These are phyloP conservation scores for Maconellicoccus hirsutus DNA, from an alignment of 1,140 invertebrate genomes.

Conservation along the genomic window DNA sequence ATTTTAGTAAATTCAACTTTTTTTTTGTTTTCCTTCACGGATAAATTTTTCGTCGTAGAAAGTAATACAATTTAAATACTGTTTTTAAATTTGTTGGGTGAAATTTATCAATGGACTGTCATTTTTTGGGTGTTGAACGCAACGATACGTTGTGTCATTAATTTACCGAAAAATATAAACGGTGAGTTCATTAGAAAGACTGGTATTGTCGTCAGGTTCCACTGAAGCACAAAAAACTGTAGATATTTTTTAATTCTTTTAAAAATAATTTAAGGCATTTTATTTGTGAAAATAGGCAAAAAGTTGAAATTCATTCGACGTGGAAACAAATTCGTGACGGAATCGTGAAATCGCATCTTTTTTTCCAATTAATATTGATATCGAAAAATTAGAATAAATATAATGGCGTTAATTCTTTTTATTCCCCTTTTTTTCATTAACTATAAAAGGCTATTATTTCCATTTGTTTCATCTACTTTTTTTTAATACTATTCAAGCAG, in stretches of 20 bases:
- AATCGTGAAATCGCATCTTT: slow-evolving; percentile 1
- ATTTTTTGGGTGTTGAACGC: too few relatives aligned
- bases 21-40: too few relatives aligned
- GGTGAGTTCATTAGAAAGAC: too few relatives aligned
- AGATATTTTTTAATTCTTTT: background rate
- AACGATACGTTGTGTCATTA: too few relatives aligned
- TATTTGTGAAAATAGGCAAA: background rate
- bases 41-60: too few relatives aligned
- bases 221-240: too few relatives aligned
- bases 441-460: slow-evolving; percentile 11
- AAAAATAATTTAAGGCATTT: background rate
- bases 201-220: too few relatives aligned
- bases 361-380: slow-evolving; percentile 12
- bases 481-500: background rate
- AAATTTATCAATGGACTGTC: too few relatives aligned
- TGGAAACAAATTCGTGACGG: background rate
- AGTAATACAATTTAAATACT: too few relatives aligned
- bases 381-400: slow-evolving; percentile 13
- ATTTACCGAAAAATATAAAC: too few relatives aligned
- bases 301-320: background rate
- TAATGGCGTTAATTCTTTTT: background rate
- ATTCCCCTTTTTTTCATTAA: background rate
- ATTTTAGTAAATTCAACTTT: too few relatives aligned
- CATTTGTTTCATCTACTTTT: background rate
- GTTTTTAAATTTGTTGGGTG: too few relatives aligned